Evolutionary conservation across 1,140 invertebrate species (phyloP).

Genomic region (Drosophila suzukii): DNA sequence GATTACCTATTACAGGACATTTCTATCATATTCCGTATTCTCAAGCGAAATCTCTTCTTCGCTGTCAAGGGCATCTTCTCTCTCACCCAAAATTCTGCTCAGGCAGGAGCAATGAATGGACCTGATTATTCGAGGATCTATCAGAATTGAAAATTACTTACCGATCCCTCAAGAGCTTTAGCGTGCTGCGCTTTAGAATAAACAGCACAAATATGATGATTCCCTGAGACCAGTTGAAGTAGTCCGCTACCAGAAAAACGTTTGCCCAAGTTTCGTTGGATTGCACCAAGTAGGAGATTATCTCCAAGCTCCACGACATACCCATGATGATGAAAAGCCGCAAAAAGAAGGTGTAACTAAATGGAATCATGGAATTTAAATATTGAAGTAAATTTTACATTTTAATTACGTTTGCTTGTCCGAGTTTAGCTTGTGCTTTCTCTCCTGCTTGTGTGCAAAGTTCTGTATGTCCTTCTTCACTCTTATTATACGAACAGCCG

Average conservation of each 20-base stretch:
- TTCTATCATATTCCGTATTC: constrained; percentile 17
- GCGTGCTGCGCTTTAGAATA: constrained; percentile 80
- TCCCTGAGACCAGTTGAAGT: constrained; percentile 85
- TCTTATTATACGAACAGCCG: constrained; percentile 85
- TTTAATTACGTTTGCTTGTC: constrained; percentile 51
- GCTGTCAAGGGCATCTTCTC: constrained; percentile 4
- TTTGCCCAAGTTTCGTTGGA: background rate
- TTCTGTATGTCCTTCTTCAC: constrained; percentile 84
- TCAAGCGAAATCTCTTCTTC: constrained; percentile 67
- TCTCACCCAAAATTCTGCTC: constrained; percentile 43
- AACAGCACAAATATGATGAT: constrained; percentile 87
- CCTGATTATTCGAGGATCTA: background rate
- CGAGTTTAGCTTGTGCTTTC: constrained; percentile 22
- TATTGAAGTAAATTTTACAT: too few species aligned
- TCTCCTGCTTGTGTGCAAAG: constrained; percentile 14
- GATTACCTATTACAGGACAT: constrained; percentile 55
- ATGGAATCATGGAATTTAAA: background rate
- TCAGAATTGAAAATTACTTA: constrained; percentile 27
- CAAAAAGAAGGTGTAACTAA: constrained; percentile 88
- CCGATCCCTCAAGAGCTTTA: constrained; percentile 51
- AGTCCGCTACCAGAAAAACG: constrained; percentile 85
- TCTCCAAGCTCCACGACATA: constrained; percentile 89
- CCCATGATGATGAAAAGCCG: constrained; percentile 91
- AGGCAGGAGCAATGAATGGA: background rate
- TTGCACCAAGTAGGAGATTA: constrained; percentile 82